A percentile compares a stretch with the other conserved stretches of the same genome.
These are phyloP conservation scores for Rhogogaster chlorosoma DNA, from an alignment of 2,888 invertebrate species.

Conservation along the genomic window DNA sequence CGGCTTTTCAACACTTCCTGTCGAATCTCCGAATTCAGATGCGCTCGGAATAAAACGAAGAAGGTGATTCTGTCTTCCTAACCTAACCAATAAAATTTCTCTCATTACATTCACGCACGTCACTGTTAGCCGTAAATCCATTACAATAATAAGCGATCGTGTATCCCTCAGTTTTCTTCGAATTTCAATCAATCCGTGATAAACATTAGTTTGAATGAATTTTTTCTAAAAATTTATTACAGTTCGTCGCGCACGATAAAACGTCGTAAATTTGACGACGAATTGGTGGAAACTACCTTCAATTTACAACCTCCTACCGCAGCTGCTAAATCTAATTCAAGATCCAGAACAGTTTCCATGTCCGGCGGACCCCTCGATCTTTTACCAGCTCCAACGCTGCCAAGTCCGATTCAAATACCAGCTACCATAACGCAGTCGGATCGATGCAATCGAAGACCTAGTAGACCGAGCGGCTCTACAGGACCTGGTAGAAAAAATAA, in stretches of 20 bases:
- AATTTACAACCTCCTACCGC: constrained; percentile 74
- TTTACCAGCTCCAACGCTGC: constrained; percentile 66
- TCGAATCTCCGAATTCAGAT: constrained; percentile 71
- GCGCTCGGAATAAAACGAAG: constrained; percentile 73
- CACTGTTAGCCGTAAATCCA: background rate
- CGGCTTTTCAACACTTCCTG: constrained; percentile 70
- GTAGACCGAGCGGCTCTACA: constrained; percentile 72
- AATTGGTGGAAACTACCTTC: constrained; percentile 88
- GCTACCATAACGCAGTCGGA: constrained; percentile 69
- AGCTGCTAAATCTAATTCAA: constrained; percentile 71
- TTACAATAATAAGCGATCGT: background rate
- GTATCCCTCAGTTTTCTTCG: background rate
- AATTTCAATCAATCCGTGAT: background rate
- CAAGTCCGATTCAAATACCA: constrained; percentile 68
- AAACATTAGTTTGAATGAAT: constrained; percentile 1
- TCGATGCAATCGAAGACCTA: constrained; percentile 70
- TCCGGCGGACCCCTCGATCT: constrained; percentile 69
- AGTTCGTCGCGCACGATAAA: constrained; percentile 97
- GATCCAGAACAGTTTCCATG: constrained; percentile 71
- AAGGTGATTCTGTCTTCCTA: constrained; percentile 63
- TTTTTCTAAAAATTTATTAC: constrained; percentile 65
- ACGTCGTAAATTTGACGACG: constrained; percentile 97
- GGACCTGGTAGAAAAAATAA: constrained; percentile 74
- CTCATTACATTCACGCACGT: background rate
- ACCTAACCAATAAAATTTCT: background rate